These are phyloP conservation scores for Epizoanthus scotinus DNA, from an alignment of 92 coral and sea anemone genomes.

Conservation along the genomic window DNA sequence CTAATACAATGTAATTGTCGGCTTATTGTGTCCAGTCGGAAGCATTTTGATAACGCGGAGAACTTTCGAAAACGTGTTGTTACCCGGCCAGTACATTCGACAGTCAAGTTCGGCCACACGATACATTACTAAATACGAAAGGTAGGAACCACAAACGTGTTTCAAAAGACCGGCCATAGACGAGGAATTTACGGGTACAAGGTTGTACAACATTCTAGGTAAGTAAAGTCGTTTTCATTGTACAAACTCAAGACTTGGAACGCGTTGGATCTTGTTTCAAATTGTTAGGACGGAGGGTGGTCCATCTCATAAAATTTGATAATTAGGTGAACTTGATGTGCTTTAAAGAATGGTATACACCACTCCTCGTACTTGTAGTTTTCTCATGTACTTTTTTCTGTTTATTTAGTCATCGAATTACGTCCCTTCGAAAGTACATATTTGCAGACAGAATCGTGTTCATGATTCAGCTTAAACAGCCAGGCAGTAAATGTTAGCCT, in stretches of 20 bases:
- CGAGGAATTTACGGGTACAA: conserved; percentile 24
- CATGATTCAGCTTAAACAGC: conserved; percentile 8
- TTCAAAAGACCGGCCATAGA: neutral
- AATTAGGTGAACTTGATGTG: neutral
- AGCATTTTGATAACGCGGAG: conserved; percentile 54
- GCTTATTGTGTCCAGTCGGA: conserved; percentile 69
- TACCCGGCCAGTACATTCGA: conserved; percentile 21
- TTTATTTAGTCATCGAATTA: conserved; percentile 74
- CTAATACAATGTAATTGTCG: conserved; percentile 90
- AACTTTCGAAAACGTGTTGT: conserved; percentile 70
- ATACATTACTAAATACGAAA: neutral
- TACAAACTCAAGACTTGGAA: conserved; percentile 32
- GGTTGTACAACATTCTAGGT: conserved; percentile 32
- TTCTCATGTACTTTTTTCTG: conserved; percentile 36
- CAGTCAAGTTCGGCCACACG: conserved; percentile 40
- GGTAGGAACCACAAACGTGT: neutral
- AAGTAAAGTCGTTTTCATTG: conserved; percentile 30
- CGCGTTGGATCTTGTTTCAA: conserved; percentile 22
- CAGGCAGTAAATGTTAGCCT: neutral
- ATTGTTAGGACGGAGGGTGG: neutral
- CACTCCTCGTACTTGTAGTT: neutral
- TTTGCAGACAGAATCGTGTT: conserved; percentile 48
- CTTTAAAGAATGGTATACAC: neutral
- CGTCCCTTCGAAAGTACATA: conserved; percentile 69
- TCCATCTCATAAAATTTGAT: conserved; percentile 29